Conservation (phyloP, 2,113 vertebrate genomes). For the Lophotis ruficrista region DNA sequence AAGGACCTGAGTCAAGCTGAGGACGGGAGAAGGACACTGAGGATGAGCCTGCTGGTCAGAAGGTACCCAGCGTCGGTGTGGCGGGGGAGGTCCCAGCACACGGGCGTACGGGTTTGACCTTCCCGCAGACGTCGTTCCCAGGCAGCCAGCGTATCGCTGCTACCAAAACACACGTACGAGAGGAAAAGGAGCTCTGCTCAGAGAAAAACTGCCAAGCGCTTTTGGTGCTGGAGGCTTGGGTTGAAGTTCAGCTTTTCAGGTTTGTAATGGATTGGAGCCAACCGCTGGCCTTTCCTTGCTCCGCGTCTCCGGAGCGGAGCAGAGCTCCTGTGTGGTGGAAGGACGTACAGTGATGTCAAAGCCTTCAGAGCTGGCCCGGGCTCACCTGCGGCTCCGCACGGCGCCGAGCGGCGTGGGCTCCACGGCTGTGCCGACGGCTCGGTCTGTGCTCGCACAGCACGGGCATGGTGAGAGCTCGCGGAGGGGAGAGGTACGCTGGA, state of each 20-base stretch:
- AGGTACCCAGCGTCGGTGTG: fast-evolving
- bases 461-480: fast-evolving
- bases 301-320: not conserved
- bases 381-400: fast-evolving
- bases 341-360: too few species aligned
- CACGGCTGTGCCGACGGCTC: fast-evolving
- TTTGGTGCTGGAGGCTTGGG: not conserved
- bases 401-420: fast-evolving
- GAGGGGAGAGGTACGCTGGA: fast-evolving
- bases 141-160: fast-evolving
- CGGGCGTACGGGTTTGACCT: not conserved
- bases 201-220: not conserved
- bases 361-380: not conserved
- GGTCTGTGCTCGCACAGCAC: fast-evolving
- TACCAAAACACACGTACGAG: not conserved
- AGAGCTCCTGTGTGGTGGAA: not conserved
- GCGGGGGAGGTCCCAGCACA: fast-evolving
- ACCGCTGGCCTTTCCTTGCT: not conserved
- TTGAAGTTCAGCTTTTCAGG: not conserved
- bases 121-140: not conserved
- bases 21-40: not conserved
- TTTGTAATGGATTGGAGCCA: not conserved
- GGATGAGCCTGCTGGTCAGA: not conserved
- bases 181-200: too few species aligned
- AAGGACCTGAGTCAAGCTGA: not conserved